A percentile compares a stretch with the other conserved stretches of the same genome.
Evolutionary conservation across 2,888 invertebrate genomes (phyloP).

Genomic region (Phyllotreta cruciferae): DNA sequence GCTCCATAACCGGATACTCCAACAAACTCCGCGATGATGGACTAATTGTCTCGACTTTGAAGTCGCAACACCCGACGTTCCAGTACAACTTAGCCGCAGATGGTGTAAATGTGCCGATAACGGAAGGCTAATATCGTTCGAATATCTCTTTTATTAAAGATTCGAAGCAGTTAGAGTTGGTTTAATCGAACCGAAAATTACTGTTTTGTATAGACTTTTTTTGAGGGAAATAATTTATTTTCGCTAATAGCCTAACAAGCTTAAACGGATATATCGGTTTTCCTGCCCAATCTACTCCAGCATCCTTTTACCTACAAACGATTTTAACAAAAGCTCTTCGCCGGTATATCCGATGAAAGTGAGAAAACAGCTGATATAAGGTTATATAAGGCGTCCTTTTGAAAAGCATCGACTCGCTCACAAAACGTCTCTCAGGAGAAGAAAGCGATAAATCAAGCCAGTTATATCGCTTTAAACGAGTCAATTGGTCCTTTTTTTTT

Average conservation of each 20-base stretch:
- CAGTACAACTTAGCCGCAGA: slow-evolving; percentile 12
- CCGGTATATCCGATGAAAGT: slow-evolving; percentile 20
- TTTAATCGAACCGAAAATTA: too few species aligned
- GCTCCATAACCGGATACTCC: slow-evolving; percentile 24
- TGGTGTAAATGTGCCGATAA: slow-evolving; percentile 11
- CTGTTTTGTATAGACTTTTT: too few species aligned
- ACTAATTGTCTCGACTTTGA: slow-evolving; percentile 29
- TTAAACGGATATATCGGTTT: background rate
- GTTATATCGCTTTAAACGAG: slow-evolving; percentile 43
- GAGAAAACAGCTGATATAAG: slow-evolving; percentile 32
- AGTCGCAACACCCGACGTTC: slow-evolving; percentile 17
- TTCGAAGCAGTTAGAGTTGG: background rate
- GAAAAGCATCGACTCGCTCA: slow-evolving; percentile 26
- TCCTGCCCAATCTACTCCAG: background rate
- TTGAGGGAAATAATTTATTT: too few species aligned
- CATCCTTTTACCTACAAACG: slow-evolving; percentile 24
- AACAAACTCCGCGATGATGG: slow-evolving; percentile 11
- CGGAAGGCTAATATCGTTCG: background rate
- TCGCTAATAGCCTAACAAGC: background rate
- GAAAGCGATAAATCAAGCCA: slow-evolving; percentile 41
- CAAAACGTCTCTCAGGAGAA: slow-evolving; percentile 31
- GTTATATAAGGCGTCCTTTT: slow-evolving; percentile 25
- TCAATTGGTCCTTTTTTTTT: slow-evolving; percentile 42
- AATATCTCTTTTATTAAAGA: slow-evolving; percentile 7
- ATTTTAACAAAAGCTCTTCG: slow-evolving; percentile 20